Base-by-base conservation (phyloP, 2,113 vertebrate species). In the Macheiramphus alcinus region DNA sequence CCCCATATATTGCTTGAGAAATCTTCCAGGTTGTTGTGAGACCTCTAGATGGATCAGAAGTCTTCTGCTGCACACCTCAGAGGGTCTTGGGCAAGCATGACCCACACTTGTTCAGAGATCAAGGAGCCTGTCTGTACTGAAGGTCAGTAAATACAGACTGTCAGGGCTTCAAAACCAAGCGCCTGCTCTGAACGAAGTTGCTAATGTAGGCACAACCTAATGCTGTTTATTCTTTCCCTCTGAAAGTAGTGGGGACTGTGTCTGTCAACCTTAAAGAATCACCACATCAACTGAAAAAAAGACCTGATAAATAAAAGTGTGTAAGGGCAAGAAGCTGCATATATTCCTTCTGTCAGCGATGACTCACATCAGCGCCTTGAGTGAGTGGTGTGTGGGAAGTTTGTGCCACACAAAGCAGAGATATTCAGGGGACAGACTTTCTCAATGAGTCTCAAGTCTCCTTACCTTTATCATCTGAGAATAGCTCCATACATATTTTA, bases 331-430 rank as follows among this genome's bases (percentile, higher is more conserved):
- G 55, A 78, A 93, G 55, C 36, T 81, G 25, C 22, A 9, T 36
- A 27, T 32, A 45, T 79, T 85, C n/a, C 19, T 66, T 58, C 42
- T 29, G 4, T 29, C 90, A 42, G 29, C 0, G 0, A 16, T 80
- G 80, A 82, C 26, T 80, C 65, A 50, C 50, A 58, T 19, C 55
- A 66, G 34, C 0, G 0, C 27, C 19, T 31, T 0, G 1, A 61
- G 52, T 3, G 19, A 80, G 29, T 11, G 1, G 11, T 65, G 55
- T 0, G 8, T 72, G 58, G 58, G 58, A 21, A 63, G 52, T 22
- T 22, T 56, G 43, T 65, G 48, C 20, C 26, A 26, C 3, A 3
- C 0, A 10, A 21, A 56, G 40, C n/a, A 87, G 26, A 56, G 21
- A 23, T 12, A 53, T 16, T 45, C 52, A 74, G 55, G 34, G 66